Evolutionary conservation across 2,113 vertebrate species (phyloP).

Genomic region (Diphyllodes magnificus): DNA sequence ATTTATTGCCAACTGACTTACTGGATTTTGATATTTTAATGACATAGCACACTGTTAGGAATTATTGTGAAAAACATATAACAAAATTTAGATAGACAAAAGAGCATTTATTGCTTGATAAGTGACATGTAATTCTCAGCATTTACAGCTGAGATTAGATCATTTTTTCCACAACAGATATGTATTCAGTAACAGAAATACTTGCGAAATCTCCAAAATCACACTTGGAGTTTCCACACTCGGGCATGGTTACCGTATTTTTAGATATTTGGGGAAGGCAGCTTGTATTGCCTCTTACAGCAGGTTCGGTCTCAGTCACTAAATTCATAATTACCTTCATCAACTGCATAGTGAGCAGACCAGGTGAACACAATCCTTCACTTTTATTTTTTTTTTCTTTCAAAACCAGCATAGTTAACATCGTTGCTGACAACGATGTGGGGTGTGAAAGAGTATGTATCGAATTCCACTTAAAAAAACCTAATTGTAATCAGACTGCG

Average conservation of each 20-base stretch:
- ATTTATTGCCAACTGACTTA: constrained; percentile 34
- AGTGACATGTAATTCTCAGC: neutral
- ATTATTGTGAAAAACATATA: constrained; percentile 14
- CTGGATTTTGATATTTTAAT: constrained; percentile 49
- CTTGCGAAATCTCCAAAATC: neutral
- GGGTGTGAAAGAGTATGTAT: constrained; percentile 8
- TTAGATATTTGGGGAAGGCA: neutral
- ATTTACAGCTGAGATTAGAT: constrained; percentile 3
- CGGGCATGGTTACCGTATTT: neutral
- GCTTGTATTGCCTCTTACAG: neutral
- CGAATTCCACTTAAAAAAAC: neutral
- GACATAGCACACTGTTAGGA: neutral
- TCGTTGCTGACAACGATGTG: neutral
- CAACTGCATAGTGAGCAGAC: neutral
- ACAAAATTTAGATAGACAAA: constrained; percentile 22
- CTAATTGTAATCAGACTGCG: neutral
- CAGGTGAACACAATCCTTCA: neutral
- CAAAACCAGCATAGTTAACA: neutral
- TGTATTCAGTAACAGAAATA: neutral
- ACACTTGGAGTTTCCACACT: neutral
- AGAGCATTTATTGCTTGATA: neutral
- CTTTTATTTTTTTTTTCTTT: neutral
- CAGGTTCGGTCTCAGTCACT: neutral
- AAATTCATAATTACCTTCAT: neutral
- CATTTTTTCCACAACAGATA: neutral